These are phyloP conservation scores for Luehdorfia chinensis DNA, from an alignment of 1,140 invertebrate genomes.

Conservation along the genomic window DNA sequence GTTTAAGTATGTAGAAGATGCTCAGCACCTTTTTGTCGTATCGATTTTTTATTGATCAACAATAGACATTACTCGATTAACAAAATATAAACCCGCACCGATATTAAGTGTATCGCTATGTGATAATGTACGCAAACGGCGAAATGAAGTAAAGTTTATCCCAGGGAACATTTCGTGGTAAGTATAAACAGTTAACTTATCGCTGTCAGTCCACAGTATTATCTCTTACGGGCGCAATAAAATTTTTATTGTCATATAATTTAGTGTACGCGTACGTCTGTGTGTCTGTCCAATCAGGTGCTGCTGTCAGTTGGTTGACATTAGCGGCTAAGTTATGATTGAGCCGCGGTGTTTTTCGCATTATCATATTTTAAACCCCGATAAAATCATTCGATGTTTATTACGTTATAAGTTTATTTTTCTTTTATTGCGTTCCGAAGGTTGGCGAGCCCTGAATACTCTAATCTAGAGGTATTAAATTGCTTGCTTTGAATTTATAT, in stretches of 20 bases:
- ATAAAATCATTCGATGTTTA: constrained; percentile 54
- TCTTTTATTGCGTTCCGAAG: constrained; percentile 40
- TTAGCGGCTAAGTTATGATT: constrained; percentile 58
- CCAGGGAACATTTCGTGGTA: background rate
- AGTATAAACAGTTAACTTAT: background rate
- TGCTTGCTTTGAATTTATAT: constrained; percentile 11
- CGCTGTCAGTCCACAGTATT: constrained; percentile 2
- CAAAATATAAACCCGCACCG: background rate
- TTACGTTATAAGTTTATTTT: constrained; percentile 30
- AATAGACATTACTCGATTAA: constrained; percentile 3
- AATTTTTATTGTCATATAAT: constrained; percentile 53
- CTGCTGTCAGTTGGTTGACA: constrained; percentile 36
- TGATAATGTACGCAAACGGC: background rate
- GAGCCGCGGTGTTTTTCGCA: constrained; percentile 43
- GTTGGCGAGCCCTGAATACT: constrained; percentile 9
- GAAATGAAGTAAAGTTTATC: constrained; percentile 4
- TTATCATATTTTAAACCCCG: constrained; percentile 47
- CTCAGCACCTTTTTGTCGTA: background rate
- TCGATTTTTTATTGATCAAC: constrained; percentile 8
- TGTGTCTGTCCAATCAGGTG: constrained; percentile 38
- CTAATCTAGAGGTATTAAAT: constrained; percentile 13
- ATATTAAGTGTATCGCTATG: background rate
- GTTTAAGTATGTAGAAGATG: background rate
- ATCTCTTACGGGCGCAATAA: constrained; percentile 32
- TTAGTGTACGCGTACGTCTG: constrained; percentile 31